Evolutionary conservation across 2,888 invertebrate species (phyloP), one percentile per base, ranked within the genome.

Genomic region (Lampropteryx suffumata): DNA sequence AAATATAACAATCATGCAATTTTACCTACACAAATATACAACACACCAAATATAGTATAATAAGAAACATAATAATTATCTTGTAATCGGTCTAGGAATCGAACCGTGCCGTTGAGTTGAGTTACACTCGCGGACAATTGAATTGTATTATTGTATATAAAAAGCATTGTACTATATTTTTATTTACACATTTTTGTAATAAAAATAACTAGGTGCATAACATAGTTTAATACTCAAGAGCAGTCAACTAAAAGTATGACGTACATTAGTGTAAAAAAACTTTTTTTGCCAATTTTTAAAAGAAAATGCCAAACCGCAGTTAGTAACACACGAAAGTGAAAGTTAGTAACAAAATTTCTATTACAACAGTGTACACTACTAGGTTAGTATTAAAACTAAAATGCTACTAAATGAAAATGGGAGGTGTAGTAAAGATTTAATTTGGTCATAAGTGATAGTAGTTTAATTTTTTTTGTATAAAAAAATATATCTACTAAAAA

Each of bases 361-460:
- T n/a, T 28, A 36, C 47, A 55, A 59, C 49, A 50, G 55, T 61
- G 58, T 50, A 55, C 33, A 40, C 56, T 61, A 61, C 37, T 33
- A 32, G 33, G 13, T 34, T 43, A 42, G 33, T 27, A 24, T 36
- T 32, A 34, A 37, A 50, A 46, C 48, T 54, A 53, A 44, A 55
- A 58, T 62, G 57, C 58, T 51, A 52, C 54, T 52, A 59, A 55
- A 62, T 60, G 60, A 51, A 55, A 57, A 57, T 59, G 59, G 50
- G 36, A 51, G 50, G 53, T 57, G 58, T 55, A 30, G 36, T 62
- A 47, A 39, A 43, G 34, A n/a, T 41, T 47, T n/a, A n/a, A n/a
- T n/a, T 53, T 59, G 58, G 51, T 57, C 50, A 61, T 45, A 53
- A 42, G 48, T 49, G 37, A 29, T 35, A 26, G 8, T 36, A 21